Conservation (phyloP, 2,888 invertebrate species). For the Halictus quadricinctus region DNA sequence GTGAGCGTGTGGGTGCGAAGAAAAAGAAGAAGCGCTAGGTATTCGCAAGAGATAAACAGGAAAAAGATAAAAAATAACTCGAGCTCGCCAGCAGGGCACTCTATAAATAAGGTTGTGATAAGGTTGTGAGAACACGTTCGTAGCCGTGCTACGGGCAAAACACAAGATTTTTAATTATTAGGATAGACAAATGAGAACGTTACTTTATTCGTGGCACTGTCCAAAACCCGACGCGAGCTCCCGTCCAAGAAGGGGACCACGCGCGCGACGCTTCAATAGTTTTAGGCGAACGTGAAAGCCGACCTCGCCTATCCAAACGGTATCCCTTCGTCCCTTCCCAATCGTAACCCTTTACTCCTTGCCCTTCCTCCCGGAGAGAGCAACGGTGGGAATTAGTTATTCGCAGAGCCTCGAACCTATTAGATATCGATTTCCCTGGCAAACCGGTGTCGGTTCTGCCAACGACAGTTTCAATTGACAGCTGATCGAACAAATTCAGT, state of each 20-base stretch:
- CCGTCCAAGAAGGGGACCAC: conserved; percentile 54
- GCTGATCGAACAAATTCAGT: not conserved
- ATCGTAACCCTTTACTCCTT: not conserved
- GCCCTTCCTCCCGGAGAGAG: not conserved
- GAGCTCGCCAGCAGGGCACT: conserved; percentile 75
- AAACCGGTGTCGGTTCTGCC: not conserved
- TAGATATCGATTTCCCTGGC: not conserved
- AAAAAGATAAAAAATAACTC: conserved; percentile 44
- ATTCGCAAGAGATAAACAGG: conserved; percentile 17
- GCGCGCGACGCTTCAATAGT: conserved; percentile 42
- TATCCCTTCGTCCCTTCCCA: conserved; percentile 18
- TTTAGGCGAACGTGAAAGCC: conserved; percentile 44
- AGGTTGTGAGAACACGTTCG: conserved; percentile 81
- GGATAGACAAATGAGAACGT: conserved; percentile 57
- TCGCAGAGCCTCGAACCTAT: not conserved
- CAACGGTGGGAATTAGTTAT: not conserved
- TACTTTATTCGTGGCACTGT: conserved; percentile 63
- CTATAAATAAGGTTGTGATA: conserved; percentile 82
- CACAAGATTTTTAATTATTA: conserved; percentile 76
- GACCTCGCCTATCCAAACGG: conserved; percentile 21
- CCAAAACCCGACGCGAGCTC: conserved; percentile 52
- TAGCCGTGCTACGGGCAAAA: conserved; percentile 78
- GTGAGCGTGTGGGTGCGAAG: not conserved
- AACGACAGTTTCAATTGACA: not conserved
- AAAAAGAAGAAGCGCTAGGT: conserved; percentile 1